These are phyloP conservation scores for Periphyllus acericola DNA, from an alignment of 2,888 invertebrate species.

Conservation along the genomic window DNA sequence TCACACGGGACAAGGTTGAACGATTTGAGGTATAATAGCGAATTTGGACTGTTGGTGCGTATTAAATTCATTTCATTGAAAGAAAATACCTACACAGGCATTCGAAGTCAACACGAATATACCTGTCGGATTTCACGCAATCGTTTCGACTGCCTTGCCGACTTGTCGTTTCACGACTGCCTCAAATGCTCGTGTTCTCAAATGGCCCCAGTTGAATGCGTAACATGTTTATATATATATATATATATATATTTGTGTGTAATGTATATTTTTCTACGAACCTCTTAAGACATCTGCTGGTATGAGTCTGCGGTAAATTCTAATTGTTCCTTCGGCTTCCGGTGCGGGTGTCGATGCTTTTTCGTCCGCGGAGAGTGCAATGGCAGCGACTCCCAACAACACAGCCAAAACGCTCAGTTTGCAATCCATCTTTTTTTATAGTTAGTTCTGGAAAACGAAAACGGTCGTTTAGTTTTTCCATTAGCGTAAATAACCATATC, in stretches of 20 bases:
- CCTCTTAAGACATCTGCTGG: conserved; percentile 92
- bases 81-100: not conserved
- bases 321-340: conserved; percentile 70
- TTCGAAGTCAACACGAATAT: not conserved
- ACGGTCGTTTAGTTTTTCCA: not conserved
- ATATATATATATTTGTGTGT: too few species aligned
- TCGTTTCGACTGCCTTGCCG: too few species aligned
- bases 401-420: conserved; percentile 67
- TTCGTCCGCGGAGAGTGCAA: conserved; percentile 63
- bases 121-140: not conserved
- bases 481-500: too few species aligned
- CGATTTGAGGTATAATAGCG: not conserved
- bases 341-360: conserved; percentile 63
- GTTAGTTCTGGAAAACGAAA: conserved; percentile 23
- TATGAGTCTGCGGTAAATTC: conserved; percentile 83
- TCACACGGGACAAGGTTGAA: not conserved
- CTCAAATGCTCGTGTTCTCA: not conserved
- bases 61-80: not conserved
- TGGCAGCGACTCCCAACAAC: conserved; percentile 61
- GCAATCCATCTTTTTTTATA: conserved; percentile 37
- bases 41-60: not conserved
- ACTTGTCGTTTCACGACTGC: not conserved
- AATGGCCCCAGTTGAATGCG: not conserved
- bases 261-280: conserved; percentile 69
- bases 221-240: too few species aligned